Evolutionary conservation across 2,113 vertebrate species (phyloP), one percentile per base, ranked within the genome.

Genomic region (Sula dactylatra): DNA sequence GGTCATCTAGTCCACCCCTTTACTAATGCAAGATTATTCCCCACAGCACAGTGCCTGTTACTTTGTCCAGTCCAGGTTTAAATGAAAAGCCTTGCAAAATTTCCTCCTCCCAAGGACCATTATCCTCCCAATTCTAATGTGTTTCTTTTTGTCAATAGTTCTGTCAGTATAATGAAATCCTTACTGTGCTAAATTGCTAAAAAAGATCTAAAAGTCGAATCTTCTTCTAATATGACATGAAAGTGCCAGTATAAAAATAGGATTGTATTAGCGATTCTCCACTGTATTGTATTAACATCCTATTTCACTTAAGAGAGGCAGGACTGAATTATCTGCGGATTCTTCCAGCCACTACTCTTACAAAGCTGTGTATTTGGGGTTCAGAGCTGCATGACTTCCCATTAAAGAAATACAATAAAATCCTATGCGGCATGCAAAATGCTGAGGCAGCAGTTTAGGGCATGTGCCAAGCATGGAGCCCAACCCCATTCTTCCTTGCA

Each of bases 91-190:
- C 95, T 94, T 96, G 73, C 80, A 95, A 97, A 97, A 88, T 96
- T 97, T 89, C 86, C 56, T 95, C 96, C 97, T 91, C 97, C 84
- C 88, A 88, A 88, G 92, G 80, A 91, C 94, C 72, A 94, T 98
- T 97, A 96, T 90, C 79, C 83, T 97, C 81, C 86, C 95, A 94
- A 97, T 93, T 98, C 79, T 93, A 96, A 96, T 94, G 94, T 91
- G 89, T 72, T 97, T 95, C 95, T 96, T 97, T 96, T 96, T 89
- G 89, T 97, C 94, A 96, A 93, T 96, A 96, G 79, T 98, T 97
- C 96, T 97, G 92, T 97, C 97, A 97, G 92, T 82, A 98, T 98
- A 98, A 98, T 98, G 89, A 98, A 98, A 98, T 98, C 80, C 82
- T 97, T 86, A 94, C 93, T 96, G 91, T 97, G 88, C 93, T 98